phyloP scores from a whole-genome alignment of 2,797 vertebrate genomes.

The Knipowitschia caucasica region DNA sequence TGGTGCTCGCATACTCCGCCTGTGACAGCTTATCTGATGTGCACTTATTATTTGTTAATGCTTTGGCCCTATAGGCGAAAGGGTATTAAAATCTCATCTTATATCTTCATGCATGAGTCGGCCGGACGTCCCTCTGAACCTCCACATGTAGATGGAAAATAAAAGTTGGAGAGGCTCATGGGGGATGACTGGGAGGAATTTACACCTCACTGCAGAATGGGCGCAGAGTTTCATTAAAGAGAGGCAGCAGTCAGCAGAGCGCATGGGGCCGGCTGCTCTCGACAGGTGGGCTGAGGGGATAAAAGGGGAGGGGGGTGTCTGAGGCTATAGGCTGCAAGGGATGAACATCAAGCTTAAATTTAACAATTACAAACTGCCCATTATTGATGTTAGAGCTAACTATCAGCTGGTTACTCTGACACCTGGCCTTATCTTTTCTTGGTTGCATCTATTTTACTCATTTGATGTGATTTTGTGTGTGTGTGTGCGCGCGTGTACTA shows the following conservation, averaged over 20 bases:
- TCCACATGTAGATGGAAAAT: slow-evolving; percentile 40
- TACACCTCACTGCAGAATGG: slow-evolving; percentile 59
- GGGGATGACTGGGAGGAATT: slow-evolving; percentile 66
- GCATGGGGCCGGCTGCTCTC: slow-evolving; percentile 26
- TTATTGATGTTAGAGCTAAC: too few relatives aligned
- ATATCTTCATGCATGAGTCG: slow-evolving; percentile 51
- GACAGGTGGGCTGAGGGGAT: background rate
- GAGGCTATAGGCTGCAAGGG: background rate
- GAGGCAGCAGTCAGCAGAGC: slow-evolving; percentile 60
- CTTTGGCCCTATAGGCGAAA: slow-evolving; percentile 18
- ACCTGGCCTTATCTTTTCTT: too few relatives aligned
- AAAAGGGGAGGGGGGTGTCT: background rate
- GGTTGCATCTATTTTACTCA: too few relatives aligned
- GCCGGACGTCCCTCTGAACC: slow-evolving; percentile 46
- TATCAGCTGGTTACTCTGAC: too few relatives aligned
- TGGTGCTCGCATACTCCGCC: background rate
- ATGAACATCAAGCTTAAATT: too few relatives aligned
- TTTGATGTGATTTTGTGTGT: too few relatives aligned
- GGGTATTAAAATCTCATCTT: slow-evolving; percentile 52
- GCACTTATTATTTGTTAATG: slow-evolving; percentile 29
- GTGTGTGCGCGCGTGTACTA: too few relatives aligned
- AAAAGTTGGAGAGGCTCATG: slow-evolving; percentile 54
- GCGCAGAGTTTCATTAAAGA: slow-evolving; percentile 61
- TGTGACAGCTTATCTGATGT: slow-evolving; percentile 3
- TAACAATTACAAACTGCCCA: too few relatives aligned